A percentile compares a stretch with the other conserved stretches of the same genome.
phyloP scores from a whole-genome alignment of 2,113 vertebrate species.

The Peromyscus californicus region DNA sequence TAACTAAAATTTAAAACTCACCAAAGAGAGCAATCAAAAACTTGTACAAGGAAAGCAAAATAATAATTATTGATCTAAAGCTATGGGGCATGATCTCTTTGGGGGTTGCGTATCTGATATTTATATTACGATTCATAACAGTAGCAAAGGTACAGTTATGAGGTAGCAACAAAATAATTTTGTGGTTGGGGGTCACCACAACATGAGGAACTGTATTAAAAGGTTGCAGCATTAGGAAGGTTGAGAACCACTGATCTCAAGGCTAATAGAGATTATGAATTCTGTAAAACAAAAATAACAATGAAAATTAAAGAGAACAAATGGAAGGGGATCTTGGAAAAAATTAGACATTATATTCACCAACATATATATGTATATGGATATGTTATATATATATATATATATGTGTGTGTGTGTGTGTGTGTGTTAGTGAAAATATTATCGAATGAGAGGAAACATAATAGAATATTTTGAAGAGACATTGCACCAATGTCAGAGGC shows the following conservation, averaged over 20 bases:
- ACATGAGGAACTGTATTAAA: neutral
- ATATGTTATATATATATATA: neutral
- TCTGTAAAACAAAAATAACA: neutral
- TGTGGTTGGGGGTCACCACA: neutral
- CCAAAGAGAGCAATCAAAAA: neutral
- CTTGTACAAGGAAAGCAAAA: neutral
- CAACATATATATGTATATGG: neutral
- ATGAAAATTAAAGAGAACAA: neutral
- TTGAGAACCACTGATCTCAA: neutral
- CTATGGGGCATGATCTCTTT: neutral
- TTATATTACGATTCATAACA: neutral
- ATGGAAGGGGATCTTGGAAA: neutral
- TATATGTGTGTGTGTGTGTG: no score
- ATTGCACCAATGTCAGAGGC: neutral
- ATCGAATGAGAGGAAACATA: neutral
- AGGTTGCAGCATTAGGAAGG: neutral
- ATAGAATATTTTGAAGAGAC: neutral
- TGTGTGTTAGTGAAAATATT: neutral
- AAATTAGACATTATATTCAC: neutral
- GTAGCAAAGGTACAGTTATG: neutral
- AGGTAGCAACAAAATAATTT: neutral
- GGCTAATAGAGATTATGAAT: neutral
- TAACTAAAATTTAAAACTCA: constrained; percentile 23
- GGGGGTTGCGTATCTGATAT: neutral
- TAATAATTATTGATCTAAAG: neutral